Base-by-base conservation (phyloP, 1,140 invertebrate genomes). In the Drepana arcuata region DNA sequence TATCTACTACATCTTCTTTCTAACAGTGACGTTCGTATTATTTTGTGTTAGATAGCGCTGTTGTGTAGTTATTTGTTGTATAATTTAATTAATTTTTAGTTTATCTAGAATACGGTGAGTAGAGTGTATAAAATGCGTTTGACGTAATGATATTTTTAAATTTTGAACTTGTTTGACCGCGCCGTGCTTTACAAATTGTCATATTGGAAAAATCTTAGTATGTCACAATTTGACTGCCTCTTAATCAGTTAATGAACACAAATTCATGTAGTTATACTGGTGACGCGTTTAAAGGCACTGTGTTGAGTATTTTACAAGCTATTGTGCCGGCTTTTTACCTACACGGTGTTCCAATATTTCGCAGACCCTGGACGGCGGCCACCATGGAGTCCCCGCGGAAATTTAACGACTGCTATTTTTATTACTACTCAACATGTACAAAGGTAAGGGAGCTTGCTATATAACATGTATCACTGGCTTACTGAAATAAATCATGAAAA, bases 401-500 rank as follows among this genome's bases (percentile, higher is more conserved):
- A 80, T 90, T 90, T 73, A 89, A 91, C 64, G 92, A 93, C 68
- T 93, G 91, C 71, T 93, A 93, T 75, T 93, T 92, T 84, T 94
- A 91, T 75, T 94, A 91, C 68, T 93, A 94, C 64, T 93, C 91
- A 11, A 91, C 90, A 30, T 94, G 92, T 74, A 89, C 86, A 18
- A 93, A 92, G 87, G 92, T 92, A 84, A 83, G 81, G 63, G n/a
- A 28, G 21, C n/a, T n/a, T n/a, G n/a, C n/a, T n/a, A n/a, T n/a
- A n/a, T n/a, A n/a, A n/a, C n/a, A n/a, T n/a, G n/a, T n/a, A n/a
- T n/a, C n/a, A n/a, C n/a, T n/a, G n/a, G n/a, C n/a, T n/a, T n/a
- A n/a, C n/a, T n/a, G n/a, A n/a, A n/a, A n/a, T n/a, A n/a, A n/a
- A n/a, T n/a, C n/a, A n/a, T n/a, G n/a, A n/a, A n/a, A n/a, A n/a